These are phyloP conservation scores for Xerus rutilus DNA, from an alignment of 2,797 vertebrate species.

Conservation along the genomic window DNA sequence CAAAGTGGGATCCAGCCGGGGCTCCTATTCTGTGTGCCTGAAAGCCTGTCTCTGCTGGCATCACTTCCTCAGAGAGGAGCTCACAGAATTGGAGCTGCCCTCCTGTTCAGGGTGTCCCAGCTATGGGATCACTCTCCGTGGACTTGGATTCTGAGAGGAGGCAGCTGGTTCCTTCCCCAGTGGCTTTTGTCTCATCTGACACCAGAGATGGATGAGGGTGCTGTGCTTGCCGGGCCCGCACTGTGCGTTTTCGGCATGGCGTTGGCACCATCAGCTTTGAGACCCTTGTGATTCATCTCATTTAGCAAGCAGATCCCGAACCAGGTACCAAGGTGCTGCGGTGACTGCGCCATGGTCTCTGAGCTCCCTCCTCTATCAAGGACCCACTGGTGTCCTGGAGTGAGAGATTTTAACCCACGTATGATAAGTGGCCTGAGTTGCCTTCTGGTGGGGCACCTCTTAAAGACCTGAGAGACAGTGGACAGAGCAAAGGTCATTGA, in stretches of 20 bases:
- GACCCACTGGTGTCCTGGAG: accelerated
- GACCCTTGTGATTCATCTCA: not conserved
- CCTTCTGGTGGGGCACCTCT: not conserved
- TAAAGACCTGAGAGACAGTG: not conserved
- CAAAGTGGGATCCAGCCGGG: too few species aligned
- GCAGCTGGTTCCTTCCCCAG: not conserved
- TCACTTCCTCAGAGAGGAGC: not conserved
- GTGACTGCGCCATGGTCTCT: accelerated
- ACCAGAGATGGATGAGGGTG: too few species aligned
- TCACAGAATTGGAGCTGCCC: not conserved
- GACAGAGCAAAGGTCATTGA: not conserved
- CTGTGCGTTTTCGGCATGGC: not conserved
- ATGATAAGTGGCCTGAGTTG: not conserved
- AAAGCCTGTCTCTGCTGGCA: not conserved
- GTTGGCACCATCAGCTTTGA: not conserved
- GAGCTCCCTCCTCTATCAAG: not conserved
- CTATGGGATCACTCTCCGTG: not conserved
- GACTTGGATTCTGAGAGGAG: not conserved
- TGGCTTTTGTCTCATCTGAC: not conserved
- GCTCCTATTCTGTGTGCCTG: not conserved
- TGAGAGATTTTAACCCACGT: not conserved
- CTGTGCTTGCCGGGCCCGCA: not conserved
- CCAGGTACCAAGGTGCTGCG: not conserved
- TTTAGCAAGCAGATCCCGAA: not conserved
- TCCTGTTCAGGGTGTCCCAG: not conserved